Base-by-base conservation (phyloP, 2,113 vertebrate species). In the Brienomyrus longianalis region DNA sequence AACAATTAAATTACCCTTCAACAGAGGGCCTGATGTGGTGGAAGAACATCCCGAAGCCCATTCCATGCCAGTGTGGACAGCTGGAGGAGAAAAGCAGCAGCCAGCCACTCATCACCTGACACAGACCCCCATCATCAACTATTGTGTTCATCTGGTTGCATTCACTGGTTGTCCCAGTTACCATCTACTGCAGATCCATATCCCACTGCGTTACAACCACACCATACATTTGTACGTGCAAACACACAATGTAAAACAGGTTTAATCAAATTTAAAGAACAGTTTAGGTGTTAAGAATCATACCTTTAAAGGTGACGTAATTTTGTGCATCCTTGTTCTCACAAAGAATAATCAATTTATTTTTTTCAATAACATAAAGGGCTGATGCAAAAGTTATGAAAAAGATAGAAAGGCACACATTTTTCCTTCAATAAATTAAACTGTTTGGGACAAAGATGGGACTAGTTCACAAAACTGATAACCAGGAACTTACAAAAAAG, bases 391-490 rank as follows among this genome's bases (percentile, higher is more conserved):
- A 54, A 87, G 51, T 54, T 87, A 54, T 87, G 85, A 87, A 56
- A 86, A 54, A 56, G 83, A 51, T 51, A 86, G 48, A 87, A 87
- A 87, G 85, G 85, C 85, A 87, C 85, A 54, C 48, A 52, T 45
- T 35, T 87, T 54, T 87, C 51, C 51, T 56, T 87, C 31, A 54
- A 87, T 54, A 54, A 87, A 87, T 54, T 87, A 54, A 87, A 87
- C 13, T 27, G 11, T 48, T 87, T 52, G n/a, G 51, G 48, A 27
- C 85, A 52, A 52, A 87, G 27, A 56, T 52, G 85, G 85, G 51
- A 54, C 51, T 48, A 87, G 31, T 87, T 87, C 85, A 87, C 85
- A 87, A 87, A 54, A 87, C 31, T 19, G 85, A 54, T 84, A 84
- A 48, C 83, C 10, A 23, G 83, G 10, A 84, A n/a, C 21, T 84